Base-by-base conservation (phyloP, 2,888 invertebrate species). In the Allophyes oxyacanthae region DNA sequence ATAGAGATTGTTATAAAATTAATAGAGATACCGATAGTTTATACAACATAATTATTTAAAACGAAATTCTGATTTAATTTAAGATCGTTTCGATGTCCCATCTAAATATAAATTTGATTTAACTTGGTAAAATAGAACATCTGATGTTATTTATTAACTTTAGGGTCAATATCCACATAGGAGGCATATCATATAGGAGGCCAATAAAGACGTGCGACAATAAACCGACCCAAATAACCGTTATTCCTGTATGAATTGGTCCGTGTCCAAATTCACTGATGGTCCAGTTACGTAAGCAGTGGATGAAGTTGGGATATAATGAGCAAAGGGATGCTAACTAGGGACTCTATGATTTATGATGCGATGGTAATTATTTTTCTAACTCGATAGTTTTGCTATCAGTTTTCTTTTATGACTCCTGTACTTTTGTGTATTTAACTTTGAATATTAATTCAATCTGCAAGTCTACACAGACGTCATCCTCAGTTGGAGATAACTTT, bases 221-320 rank as follows among this genome's bases (percentile, higher is more conserved):
- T 74, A 74, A 70, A 45, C 54, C 11, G 38, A n/a, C 46, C 33
- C 44, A 50, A 62, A 57, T 33, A 56, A 51, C 55, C 42, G 36
- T 44, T 45, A 64, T 56, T 38, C 44, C 48, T 38, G 46, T 40
- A 52, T 45, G 54, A 61, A 67, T 72, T 68, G 57, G 43, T 64
- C 40, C 38, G 36, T 46, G 36, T 59, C 55, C 57, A 58, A 53
- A 64, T 40, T 41, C 42, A 33, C 15, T 26, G 50, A 57, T 52
- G 25, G 38, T 8, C 28, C 6, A 28, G 50, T 56, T 56, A 59
- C 44, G 33, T 36, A 55, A 48, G 38, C n/a, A n/a, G 14, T 7
- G 2, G 5, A 26, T 38, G 11, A 14, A 20, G 7, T 48, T 8
- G n/a, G 6, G 41, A 25, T 15, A 10, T 28, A n/a, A 10, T 32